Evolutionary conservation across 2,888 invertebrate genomes (phyloP).

Genomic region (Dromius quadrimaculatus): DNA sequence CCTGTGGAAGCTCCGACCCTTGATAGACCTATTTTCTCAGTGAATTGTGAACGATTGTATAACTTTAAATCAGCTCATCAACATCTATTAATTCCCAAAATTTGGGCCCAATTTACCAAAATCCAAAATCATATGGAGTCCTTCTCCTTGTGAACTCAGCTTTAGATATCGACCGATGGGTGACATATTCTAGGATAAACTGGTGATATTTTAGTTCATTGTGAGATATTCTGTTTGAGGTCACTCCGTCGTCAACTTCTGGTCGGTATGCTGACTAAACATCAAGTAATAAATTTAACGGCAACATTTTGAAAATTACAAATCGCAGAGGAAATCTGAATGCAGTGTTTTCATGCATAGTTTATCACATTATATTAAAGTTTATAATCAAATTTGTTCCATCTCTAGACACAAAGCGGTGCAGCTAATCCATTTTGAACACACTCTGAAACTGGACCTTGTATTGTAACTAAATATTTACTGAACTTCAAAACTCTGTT

Average conservation of each 20-base stretch:
- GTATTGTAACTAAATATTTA: background rate
- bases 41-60: too few relatives aligned
- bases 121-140: too few relatives aligned
- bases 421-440: constrained; percentile 25
- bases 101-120: too few relatives aligned
- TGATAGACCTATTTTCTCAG: too few relatives aligned
- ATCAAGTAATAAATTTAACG: constrained; percentile 28
- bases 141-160: too few relatives aligned
- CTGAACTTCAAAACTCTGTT: background rate
- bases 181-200: too few relatives aligned
- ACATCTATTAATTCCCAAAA: too few relatives aligned
- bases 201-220: too few relatives aligned
- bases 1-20: too few relatives aligned
- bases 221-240: too few relatives aligned
- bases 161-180: too few relatives aligned
- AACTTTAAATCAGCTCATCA: too few relatives aligned
- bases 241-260: constrained; percentile 14
- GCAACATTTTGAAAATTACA: constrained; percentile 30
- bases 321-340: constrained; percentile 25
- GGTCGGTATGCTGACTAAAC: constrained; percentile 19
- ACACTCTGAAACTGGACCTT: background rate
- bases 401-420: constrained; percentile 34
- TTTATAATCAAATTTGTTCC: constrained; percentile 39
- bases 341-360: constrained; percentile 40
- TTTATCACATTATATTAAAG: constrained; percentile 35